Percentiles rank a stretch among this genome's conserved stretches.
Conservation (phyloP, 2,888 invertebrate species). For the Xylota sylvarum region DNA sequence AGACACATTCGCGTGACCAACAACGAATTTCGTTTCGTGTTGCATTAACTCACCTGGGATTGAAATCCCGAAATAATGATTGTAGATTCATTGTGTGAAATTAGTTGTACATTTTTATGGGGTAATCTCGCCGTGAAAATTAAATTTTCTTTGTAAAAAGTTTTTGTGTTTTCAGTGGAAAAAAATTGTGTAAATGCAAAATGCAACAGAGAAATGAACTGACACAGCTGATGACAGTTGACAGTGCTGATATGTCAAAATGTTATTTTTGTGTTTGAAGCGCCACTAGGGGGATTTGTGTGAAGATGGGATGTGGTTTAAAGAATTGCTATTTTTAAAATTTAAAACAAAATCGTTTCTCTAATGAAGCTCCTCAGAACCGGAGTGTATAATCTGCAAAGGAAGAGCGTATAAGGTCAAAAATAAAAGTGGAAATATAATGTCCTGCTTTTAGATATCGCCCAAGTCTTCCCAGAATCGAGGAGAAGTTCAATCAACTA, state of each 20-base stretch:
- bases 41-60: constrained; percentile 90
- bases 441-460: too few relatives aligned
- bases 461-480: too few relatives aligned
- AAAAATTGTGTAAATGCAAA: constrained; percentile 56
- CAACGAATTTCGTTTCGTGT: not conserved
- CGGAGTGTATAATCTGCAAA: too few relatives aligned
- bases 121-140: constrained; percentile 4
- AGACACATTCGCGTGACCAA: not conserved
- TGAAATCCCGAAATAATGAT: constrained; percentile 95
- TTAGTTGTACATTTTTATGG: constrained; percentile 80
- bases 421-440: too few relatives aligned
- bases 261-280: not conserved
- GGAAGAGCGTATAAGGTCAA: too few relatives aligned
- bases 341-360: too few relatives aligned
- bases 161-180: constrained; percentile 33
- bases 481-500: too few relatives aligned
- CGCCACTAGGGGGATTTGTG: not conserved
- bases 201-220: constrained; percentile 62
- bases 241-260: constrained; percentile 2
- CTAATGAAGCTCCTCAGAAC: too few relatives aligned
- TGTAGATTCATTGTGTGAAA: constrained; percentile 91
- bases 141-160: constrained; percentile 11
- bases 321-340: not conserved
- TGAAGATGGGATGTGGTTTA: not conserved
- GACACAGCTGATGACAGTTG: constrained; percentile 47